These are phyloP conservation scores for Diplosoma virens DNA, from an alignment of 23 tunicate genomes.

Conservation along the genomic window DNA sequence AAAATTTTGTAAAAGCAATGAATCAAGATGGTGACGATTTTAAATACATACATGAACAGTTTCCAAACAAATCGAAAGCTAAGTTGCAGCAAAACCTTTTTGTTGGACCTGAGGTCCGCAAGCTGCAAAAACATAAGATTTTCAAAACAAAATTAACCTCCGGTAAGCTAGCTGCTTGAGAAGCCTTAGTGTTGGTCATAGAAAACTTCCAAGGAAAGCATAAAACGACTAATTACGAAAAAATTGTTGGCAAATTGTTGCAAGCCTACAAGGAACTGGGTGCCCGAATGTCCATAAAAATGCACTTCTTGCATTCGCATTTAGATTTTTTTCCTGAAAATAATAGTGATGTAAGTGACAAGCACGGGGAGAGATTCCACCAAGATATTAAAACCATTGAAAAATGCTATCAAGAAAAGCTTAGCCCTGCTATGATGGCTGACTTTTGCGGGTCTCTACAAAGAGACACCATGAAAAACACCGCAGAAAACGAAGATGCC, in stretches of 20 bases:
- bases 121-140: neutral
- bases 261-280: constrained; percentile 4
- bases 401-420: neutral
- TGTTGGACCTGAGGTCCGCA: neutral
- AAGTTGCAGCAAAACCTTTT: neutral
- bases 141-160: neutral
- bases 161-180: neutral
- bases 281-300: constrained; percentile 4
- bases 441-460: constrained; percentile 19
- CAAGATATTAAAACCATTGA: neutral
- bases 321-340: neutral
- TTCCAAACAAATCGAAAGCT: neutral
- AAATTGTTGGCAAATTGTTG: neutral
- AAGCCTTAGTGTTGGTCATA: neutral
- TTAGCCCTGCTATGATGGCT: constrained; percentile 15
- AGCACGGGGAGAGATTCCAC: constrained; percentile 2
- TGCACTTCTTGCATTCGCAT: constrained; percentile 7
- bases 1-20: constrained; percentile 20
- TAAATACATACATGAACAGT: neutral
- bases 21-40: constrained; percentile 1
- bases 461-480: no score
- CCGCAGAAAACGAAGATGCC: no score
- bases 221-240: neutral
- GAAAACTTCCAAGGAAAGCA: neutral
- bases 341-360: neutral